Evolutionary conservation across 2,113 vertebrate species (phyloP).

Genomic region (Rattus norvegicus): GRCr8 NC_086024.1:101324001-101324500

Average conservation of each 20-base stretch:
- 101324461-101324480: background rate
- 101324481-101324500: background rate
- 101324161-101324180: slow-evolving; percentile 19
- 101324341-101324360: background rate
- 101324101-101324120: background rate
- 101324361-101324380: background rate
- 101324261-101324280: background rate
- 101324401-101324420: background rate
- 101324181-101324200: background rate
- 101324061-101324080: background rate
- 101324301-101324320: background rate
- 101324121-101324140: slow-evolving; percentile 28
- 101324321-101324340: background rate
- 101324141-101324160: background rate
- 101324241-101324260: background rate
- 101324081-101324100: background rate
- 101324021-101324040: background rate
- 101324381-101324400: background rate
- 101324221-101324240: background rate
- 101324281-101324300: background rate
- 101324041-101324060: background rate
- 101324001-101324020: background rate
- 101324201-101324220: background rate
- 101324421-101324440: background rate
- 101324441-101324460: background rate